Conservation (phyloP, 2,888 invertebrate genomes). For the Scotopteryx bipunctaria region DNA sequence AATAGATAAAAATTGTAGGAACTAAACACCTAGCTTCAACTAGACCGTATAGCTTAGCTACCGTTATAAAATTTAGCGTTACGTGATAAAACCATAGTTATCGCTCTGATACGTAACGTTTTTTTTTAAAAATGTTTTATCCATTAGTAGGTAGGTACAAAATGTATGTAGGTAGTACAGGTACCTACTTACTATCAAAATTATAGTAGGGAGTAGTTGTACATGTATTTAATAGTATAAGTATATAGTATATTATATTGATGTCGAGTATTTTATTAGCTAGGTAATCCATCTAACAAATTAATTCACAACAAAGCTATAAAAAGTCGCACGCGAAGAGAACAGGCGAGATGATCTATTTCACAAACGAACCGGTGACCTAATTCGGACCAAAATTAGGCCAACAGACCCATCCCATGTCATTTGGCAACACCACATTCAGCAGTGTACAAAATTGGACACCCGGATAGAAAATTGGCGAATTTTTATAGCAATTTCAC, state of each 20-base stretch:
- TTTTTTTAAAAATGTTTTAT: background rate
- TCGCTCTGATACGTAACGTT: conserved; percentile 20
- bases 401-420: conserved; percentile 31
- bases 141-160: background rate
- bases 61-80: background rate
- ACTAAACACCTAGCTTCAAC: background rate
- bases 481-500: conserved; percentile 42
- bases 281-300: background rate
- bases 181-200: no score
- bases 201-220: no score
- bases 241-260: no score
- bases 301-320: conserved; percentile 4
- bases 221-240: no score
- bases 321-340: background rate
- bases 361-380: conserved; percentile 40
- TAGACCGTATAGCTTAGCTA: background rate
- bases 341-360: conserved; percentile 29
- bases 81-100: background rate
- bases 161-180: background rate
- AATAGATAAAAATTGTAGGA: no score
- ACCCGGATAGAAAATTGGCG: conserved; percentile 3
- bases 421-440: conserved; percentile 27
- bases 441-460: no score
- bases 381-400: conserved; percentile 42
- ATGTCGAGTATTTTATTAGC: no score